Evolutionary conservation across 2,797 vertebrate genomes (phyloP), one percentile per base, ranked within the genome.

Genomic region (Acipenser oxyrinchus): DNA sequence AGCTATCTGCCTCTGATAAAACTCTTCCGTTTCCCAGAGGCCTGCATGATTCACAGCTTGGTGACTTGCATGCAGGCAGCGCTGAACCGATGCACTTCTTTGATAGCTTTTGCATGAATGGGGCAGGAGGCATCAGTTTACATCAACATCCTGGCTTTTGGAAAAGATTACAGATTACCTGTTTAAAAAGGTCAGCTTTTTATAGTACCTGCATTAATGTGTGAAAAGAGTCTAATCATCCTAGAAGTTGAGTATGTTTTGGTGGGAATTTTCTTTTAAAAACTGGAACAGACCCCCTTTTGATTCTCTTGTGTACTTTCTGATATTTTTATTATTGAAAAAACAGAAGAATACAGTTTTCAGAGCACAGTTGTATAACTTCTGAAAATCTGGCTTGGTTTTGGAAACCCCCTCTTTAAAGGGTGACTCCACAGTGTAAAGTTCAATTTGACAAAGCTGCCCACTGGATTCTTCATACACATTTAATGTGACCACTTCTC

Each of bases 111-210:
- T 74, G 73, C 75, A 75, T 77, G 51, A 69, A 49, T 68, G 63
- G 55, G 59, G 57, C 64, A 64, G 49, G 63, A 55, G 51, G 69
- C 57, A 68, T 69, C 63, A 66, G 57, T 63, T 77, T 70, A 77
- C 63, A 76, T 77, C 75, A 80, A 81, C 80, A 79, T 79, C 79
- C 82, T 76, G 78, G 74, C 69, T 68, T 67, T 60, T 64, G 79
- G 51, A 75, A 77, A 74, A 72, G 68, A 63, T 51, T 13, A 77
- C 73, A 72, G 68, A 63, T 51, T 13, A 58, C 50, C 53, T 58
- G 8, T 63, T 60, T 65, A 63, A 50, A 62, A 65, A 67, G 69
- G 63, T 49, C 65, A 48, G 3, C 13, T 70, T 66, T 59, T 59
- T 68, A 69, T 12, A 8, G 77, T 79, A 78, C 78, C 83, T 84